These are phyloP conservation scores for Plumapathes pennacea DNA, from an alignment of 92 coral and sea anemone species.

Conservation along the genomic window DNA sequence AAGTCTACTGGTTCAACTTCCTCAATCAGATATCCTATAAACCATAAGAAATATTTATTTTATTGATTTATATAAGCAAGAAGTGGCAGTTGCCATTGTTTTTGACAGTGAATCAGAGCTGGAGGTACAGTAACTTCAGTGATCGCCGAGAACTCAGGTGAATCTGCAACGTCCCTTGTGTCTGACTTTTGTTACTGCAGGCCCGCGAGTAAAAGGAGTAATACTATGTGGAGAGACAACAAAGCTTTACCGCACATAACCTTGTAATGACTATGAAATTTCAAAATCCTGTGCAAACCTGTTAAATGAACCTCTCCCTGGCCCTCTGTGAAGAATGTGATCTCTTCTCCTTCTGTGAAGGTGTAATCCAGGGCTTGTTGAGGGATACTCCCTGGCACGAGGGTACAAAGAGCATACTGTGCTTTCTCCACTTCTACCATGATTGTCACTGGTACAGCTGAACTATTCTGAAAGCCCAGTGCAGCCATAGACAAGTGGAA, in stretches of 20 bases:
- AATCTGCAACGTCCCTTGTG: too few relatives aligned
- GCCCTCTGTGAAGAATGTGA: slow-evolving; percentile 91
- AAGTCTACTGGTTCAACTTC: slow-evolving; percentile 86
- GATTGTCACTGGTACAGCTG: slow-evolving; percentile 76
- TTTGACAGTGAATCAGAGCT: too few relatives aligned
- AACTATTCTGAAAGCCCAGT: slow-evolving; percentile 66
- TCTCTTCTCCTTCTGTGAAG: slow-evolving; percentile 97
- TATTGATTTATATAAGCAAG: too few relatives aligned
- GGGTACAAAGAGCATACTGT: slow-evolving; percentile 87
- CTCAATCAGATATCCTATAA: slow-evolving; percentile 91
- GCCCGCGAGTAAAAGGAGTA: too few relatives aligned
- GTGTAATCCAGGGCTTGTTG: slow-evolving; percentile 90
- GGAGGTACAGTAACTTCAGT: too few relatives aligned
- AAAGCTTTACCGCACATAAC: too few relatives aligned
- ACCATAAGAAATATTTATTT: neutral
- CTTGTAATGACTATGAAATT: too few relatives aligned
- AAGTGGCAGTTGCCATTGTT: too few relatives aligned
- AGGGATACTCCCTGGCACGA: slow-evolving; percentile 87
- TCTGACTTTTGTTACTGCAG: too few relatives aligned
- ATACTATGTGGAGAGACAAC: too few relatives aligned
- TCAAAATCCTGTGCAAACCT: slow-evolving; percentile 60
- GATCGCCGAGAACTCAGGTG: too few relatives aligned
- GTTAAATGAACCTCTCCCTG: slow-evolving; percentile 87
- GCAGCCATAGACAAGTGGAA: slow-evolving; percentile 99
- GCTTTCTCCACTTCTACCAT: slow-evolving; percentile 99